These are phyloP conservation scores for Teleogryllus occipitalis DNA, from an alignment of 1,140 invertebrate genomes.

Conservation along the genomic window DNA sequence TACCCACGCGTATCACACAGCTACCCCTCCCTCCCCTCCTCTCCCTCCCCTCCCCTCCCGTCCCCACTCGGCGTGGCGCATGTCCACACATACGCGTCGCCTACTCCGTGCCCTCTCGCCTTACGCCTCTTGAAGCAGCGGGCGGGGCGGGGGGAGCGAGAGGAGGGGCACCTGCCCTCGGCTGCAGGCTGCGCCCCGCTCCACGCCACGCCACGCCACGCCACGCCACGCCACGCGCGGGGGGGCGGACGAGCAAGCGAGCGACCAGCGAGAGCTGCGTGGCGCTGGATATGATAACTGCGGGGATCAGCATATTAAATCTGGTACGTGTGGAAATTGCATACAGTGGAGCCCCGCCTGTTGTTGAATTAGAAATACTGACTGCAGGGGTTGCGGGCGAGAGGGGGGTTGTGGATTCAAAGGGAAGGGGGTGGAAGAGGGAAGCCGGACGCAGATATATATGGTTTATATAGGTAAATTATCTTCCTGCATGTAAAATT, in stretches of 20 bases:
- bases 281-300: conserved; percentile 12
- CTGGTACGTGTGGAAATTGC: conserved; percentile 18
- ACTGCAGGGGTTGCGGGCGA: neutral
- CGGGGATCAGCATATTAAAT: conserved; percentile 19
- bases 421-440: neutral
- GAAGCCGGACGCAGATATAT: neutral
- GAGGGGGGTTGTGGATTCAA: neutral
- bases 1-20: too few species aligned
- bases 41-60: neutral
- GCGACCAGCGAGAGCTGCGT: neutral
- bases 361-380: neutral
- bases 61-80: too few species aligned
- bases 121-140: too few species aligned
- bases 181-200: too few species aligned
- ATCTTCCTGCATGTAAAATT: neutral
- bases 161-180: too few species aligned
- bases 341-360: neutral
- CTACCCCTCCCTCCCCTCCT: neutral
- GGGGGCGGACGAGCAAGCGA: neutral
- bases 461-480: neutral
- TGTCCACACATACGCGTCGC: too few species aligned
- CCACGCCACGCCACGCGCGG: too few species aligned
- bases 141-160: too few species aligned
- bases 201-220: too few species aligned
- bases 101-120: too few species aligned